Evolutionary conservation across 1,140 invertebrate species (phyloP).

Genomic region (Ladona fulva): DNA sequence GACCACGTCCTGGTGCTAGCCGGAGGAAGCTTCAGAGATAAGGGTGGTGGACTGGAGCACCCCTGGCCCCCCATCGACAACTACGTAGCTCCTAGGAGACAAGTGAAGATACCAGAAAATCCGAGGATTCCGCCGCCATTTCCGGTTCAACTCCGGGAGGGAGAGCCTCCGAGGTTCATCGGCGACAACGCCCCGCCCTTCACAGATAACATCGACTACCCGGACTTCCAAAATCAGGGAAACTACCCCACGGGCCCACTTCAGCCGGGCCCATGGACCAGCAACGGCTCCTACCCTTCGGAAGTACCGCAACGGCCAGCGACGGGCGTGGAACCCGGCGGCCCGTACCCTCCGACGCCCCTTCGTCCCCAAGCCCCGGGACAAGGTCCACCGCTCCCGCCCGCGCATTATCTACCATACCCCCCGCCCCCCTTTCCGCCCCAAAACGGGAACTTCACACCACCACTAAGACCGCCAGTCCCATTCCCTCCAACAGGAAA

Average conservation of each 20-base stretch:
- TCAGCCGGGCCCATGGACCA: constrained; percentile 22
- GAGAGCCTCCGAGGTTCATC: constrained; percentile 65
- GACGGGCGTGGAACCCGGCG: constrained; percentile 44
- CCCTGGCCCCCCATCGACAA: constrained; percentile 70
- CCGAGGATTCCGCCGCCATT: constrained; percentile 78
- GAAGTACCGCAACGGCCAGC: constrained; percentile 31
- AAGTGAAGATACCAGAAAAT: constrained; percentile 63
- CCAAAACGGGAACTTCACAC: constrained; percentile 35
- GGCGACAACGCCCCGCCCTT: constrained; percentile 34
- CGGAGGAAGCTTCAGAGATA: constrained; percentile 50
- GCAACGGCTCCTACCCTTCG: constrained; percentile 30
- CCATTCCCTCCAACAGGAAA: constrained; percentile 51
- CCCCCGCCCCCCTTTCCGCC: constrained; percentile 36
- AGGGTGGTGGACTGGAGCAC: constrained; percentile 32
- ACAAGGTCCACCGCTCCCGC: constrained; percentile 18
- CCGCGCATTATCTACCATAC: constrained; percentile 28
- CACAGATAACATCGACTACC: constrained; percentile 26
- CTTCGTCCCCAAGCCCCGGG: constrained; percentile 13
- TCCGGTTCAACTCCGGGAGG: constrained; percentile 71
- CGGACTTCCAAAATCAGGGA: constrained; percentile 19
- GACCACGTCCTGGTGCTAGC: constrained; percentile 75
- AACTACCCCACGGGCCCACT: constrained; percentile 15
- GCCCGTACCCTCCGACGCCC: constrained; percentile 27
- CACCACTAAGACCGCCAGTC: constrained; percentile 45
- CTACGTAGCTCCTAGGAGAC: constrained; percentile 66